Base-by-base conservation (phyloP, 2,888 invertebrate species). In the Zelleria hepariella region DNA sequence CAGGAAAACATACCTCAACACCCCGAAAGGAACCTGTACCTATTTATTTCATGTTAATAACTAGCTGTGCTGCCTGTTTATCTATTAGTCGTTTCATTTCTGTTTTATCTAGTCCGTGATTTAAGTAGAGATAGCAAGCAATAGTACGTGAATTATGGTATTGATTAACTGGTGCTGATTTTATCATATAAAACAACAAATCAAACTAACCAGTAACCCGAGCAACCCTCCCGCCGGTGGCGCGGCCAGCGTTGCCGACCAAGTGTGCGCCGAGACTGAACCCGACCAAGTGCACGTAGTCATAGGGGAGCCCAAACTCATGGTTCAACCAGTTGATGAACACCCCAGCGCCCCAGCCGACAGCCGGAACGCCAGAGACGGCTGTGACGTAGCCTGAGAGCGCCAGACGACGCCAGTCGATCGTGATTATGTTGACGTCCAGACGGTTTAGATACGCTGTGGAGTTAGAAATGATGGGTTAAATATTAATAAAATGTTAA, bases 381-480 rank as follows among this genome's bases (percentile, higher is more conserved):
- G 89, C 81, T 1, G 79, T 72, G 1, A 70, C 66, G 62, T 87
- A 85, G 49, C 70, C 73, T 0, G 70, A 65, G 0, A 63, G 1
- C 0, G 82, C 78, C 0, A 84, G 70, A 4, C 78, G 69, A 23
- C 80, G 72, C 86, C 87, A 89, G 63, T 87, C 84, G 52, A 88
- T 42, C 2, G 80, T 67, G 27, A 89, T 82, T 0, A 89, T 73
- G 62, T 89, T 89, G 0, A 70, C 70, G 21, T 87, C 80, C 10
- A 65, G 66, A 54, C 71, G 79, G 1, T 53, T 60, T 1, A 85
- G 72, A 58, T 67, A 77, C 0, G 75, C 86, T 85, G 66, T 10
- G 24, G 55, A n/a, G n/a, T n/a, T n/a, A n/a, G n/a, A n/a, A n/a
- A n/a, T n/a, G n/a, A n/a, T n/a, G n/a, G n/a, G n/a, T n/a, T n/a